Evolutionary conservation across 2,888 invertebrate genomes (phyloP).

Genomic region (Cosmopolites sordidus): DNA sequence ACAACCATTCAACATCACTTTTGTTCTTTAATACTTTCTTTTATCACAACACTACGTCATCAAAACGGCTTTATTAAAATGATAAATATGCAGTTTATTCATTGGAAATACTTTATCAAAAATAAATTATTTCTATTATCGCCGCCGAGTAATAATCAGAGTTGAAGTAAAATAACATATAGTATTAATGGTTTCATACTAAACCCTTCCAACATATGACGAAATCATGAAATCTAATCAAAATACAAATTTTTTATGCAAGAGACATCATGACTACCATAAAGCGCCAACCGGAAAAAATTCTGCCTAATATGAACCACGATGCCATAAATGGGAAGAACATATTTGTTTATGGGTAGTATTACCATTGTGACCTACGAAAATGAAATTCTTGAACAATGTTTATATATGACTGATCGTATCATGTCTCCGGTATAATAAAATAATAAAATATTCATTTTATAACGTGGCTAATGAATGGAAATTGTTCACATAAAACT

Average conservation of each 20-base stretch:
- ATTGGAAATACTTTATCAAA: too few relatives aligned
- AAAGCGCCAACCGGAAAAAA: slow-evolving; percentile 15
- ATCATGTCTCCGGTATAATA: neutral
- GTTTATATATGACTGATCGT: slow-evolving; percentile 7
- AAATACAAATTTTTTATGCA: slow-evolving; percentile 13
- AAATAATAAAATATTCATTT: too few relatives aligned
- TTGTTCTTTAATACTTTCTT: slow-evolving; percentile 10
- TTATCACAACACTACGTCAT: neutral
- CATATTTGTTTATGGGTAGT: slow-evolving; percentile 13
- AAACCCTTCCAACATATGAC: neutral
- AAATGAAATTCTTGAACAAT: slow-evolving; percentile 9
- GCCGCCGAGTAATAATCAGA: too few relatives aligned
- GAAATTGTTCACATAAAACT: neutral
- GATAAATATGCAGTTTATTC: too few relatives aligned
- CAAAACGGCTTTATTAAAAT: too few relatives aligned
- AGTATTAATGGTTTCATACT: too few relatives aligned
- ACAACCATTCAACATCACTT: slow-evolving; percentile 59
- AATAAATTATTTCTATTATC: too few relatives aligned
- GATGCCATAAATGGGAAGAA: slow-evolving; percentile 15
- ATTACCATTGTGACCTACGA: slow-evolving; percentile 19
- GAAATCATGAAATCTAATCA: neutral
- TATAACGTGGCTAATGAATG: too few relatives aligned
- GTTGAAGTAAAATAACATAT: too few relatives aligned
- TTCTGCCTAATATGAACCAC: slow-evolving; percentile 13
- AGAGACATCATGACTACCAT: slow-evolving; percentile 10